A percentile compares a stretch with the other conserved stretches of the same genome.
Evolutionary conservation across 2,113 vertebrate genomes (phyloP).

Genomic region (Chroicocephalus ridibundus): DNA sequence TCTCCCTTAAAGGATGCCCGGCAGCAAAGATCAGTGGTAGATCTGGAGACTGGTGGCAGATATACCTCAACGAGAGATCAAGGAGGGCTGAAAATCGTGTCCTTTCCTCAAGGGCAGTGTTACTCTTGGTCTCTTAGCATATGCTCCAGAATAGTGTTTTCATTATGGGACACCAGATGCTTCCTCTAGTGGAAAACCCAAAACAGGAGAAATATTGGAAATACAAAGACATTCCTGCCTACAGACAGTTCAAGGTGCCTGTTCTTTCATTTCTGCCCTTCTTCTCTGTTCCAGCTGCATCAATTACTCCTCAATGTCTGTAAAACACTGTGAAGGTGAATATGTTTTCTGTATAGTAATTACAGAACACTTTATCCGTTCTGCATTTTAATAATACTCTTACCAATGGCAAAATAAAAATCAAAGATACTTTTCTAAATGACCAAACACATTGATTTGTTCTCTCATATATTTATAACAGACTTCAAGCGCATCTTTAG

Average conservation of each 20-base stretch:
- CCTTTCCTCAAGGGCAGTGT: not conserved
- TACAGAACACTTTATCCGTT: not conserved
- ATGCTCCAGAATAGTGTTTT: not conserved
- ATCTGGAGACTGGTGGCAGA: not conserved
- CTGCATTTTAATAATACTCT: not conserved
- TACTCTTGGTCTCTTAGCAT: not conserved
- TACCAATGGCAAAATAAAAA: not conserved
- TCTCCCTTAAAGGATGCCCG: not conserved
- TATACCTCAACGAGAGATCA: not conserved
- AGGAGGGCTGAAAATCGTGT: not conserved
- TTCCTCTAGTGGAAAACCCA: not conserved
- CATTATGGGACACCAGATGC: not conserved
- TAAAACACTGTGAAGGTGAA: not conserved
- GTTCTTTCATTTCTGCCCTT: not conserved
- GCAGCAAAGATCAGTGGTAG: not conserved
- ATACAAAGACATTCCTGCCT: not conserved
- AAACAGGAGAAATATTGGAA: not conserved
- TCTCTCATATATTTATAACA: not conserved
- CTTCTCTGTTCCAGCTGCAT: not conserved
- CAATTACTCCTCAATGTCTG: not conserved
- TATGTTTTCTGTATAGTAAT: not conserved
- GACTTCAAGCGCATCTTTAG: not conserved
- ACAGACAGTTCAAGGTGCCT: not conserved
- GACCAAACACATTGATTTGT: not conserved
- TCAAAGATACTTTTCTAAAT: not conserved